These are phyloP conservation scores for Cynoglossus semilaevis DNA, from an alignment of 2,113 vertebrate genomes.

Conservation along the genomic window DNA sequence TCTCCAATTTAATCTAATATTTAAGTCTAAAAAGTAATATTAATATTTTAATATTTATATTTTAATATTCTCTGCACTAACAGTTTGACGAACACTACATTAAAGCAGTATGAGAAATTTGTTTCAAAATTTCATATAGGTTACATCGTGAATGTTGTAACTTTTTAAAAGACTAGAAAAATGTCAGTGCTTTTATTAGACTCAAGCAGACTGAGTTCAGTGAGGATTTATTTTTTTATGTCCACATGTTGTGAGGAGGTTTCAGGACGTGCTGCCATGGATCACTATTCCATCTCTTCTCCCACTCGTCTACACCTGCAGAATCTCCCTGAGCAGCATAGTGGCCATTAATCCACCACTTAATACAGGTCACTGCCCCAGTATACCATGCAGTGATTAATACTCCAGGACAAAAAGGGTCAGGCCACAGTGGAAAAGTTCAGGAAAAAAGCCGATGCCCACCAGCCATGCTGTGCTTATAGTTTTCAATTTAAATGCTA, in stretches of 20 bases:
- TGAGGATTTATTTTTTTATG: too few relatives aligned
- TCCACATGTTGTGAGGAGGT: slow-evolving; percentile 3
- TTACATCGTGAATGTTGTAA: too few relatives aligned
- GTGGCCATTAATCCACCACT: slow-evolving; percentile 44
- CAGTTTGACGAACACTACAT: too few relatives aligned
- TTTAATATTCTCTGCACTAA: too few relatives aligned
- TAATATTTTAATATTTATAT: too few relatives aligned
- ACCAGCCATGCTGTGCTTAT: slow-evolving; percentile 28
- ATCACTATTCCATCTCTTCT: not conserved
- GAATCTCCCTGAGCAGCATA: slow-evolving; percentile 6
- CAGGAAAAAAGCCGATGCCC: slow-evolving; percentile 40
- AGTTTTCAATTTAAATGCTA: slow-evolving; percentile 73
- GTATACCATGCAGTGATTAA: slow-evolving; percentile 38
- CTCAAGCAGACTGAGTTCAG: too few relatives aligned
- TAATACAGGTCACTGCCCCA: slow-evolving; percentile 41
- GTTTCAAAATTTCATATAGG: too few relatives aligned
- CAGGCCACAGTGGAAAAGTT: slow-evolving; percentile 22
- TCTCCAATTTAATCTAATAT: too few relatives aligned
- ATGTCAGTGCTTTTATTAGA: too few relatives aligned
- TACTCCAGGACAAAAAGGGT: slow-evolving; percentile 44
- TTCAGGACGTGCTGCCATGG: not conserved
- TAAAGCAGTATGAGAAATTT: too few relatives aligned
- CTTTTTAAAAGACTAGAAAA: too few relatives aligned
- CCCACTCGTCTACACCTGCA: slow-evolving; percentile 21
- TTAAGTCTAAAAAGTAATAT: too few relatives aligned